A percentile compares a stretch with the other conserved stretches of the same genome.
phyloP scores from a whole-genome alignment of 2,797 vertebrate species.

The Erethizon dorsatum region DNA sequence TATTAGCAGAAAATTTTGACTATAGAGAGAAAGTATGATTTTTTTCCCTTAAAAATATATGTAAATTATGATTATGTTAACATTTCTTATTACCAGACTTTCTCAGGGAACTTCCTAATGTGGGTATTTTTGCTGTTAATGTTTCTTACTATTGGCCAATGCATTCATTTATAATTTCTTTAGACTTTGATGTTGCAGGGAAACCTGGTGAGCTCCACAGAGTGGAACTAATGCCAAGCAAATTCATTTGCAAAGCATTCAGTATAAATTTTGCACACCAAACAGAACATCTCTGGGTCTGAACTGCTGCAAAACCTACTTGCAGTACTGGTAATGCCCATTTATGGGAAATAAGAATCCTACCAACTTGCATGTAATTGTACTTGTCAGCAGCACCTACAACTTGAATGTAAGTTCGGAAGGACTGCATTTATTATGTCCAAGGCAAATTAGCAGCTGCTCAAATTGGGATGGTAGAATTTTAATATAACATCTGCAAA shows the following conservation, averaged over 20 bases:
- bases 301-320: conserved; percentile 51
- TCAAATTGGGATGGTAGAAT: conserved; percentile 69
- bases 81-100: conserved; percentile 3
- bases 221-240: conserved; percentile 62
- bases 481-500: conserved; percentile 81
- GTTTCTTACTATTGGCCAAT: conserved; percentile 28
- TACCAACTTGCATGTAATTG: conserved; percentile 72
- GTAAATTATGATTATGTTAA: background rate
- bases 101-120: background rate
- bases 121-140: background rate
- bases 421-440: conserved; percentile 79
- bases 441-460: conserved; percentile 84
- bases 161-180: conserved; percentile 54
- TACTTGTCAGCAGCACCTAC: conserved; percentile 79
- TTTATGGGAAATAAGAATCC: conserved; percentile 70
- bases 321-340: conserved; percentile 54
- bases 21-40: background rate
- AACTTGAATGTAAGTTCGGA: conserved; percentile 74
- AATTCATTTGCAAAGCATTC: conserved; percentile 71
- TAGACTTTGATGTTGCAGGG: conserved; percentile 9
- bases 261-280: conserved; percentile 69
- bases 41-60: background rate
- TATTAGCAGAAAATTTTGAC: background rate
- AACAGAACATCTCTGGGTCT: conserved; percentile 59
- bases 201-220: conserved; percentile 46